These are phyloP conservation scores for Sarcoramphus papa DNA, from an alignment of 2,797 vertebrate genomes.

Conservation along the genomic window DNA sequence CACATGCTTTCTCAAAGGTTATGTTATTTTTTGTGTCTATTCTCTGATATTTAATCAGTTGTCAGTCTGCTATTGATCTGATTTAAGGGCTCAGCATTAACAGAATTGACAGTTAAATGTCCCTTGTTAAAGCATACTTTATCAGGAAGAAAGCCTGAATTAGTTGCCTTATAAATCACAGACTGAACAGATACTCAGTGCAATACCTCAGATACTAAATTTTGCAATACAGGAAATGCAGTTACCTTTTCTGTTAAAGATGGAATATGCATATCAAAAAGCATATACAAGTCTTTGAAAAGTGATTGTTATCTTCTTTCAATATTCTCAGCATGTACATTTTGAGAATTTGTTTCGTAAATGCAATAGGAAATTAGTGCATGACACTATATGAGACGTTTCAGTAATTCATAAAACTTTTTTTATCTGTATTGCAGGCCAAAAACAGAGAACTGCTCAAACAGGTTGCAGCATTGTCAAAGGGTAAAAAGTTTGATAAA, in stretches of 20 bases:
- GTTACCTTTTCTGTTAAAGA: not conserved
- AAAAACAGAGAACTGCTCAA: slow-evolving; percentile 99
- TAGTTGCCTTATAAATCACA: not conserved
- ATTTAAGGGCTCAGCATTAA: not conserved
- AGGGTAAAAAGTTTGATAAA: slow-evolving; percentile 98
- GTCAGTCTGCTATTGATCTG: not conserved
- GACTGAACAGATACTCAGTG: not conserved
- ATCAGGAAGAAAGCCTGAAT: not conserved
- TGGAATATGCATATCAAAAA: not conserved
- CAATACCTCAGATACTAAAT: not conserved
- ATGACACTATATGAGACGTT: rapidly evolving
- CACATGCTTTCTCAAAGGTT: not conserved
- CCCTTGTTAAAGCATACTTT: not conserved
- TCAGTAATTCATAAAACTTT: not conserved
- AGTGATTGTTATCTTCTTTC: not conserved
- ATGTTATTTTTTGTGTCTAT: not conserved
- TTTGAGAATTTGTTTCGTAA: not conserved
- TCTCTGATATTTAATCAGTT: not conserved
- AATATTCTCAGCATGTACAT: not conserved
- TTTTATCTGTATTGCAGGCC: slow-evolving; percentile 77
- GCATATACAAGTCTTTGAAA: not conserved
- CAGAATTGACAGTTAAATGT: not conserved
- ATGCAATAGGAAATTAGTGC: not conserved
- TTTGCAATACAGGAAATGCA: not conserved
- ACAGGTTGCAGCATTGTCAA: slow-evolving; percentile 96